Percentiles rank a stretch among this genome's conserved stretches.
phyloP scores from a whole-genome alignment of 30 jellyfish, hydroid and myxozoan genomes.

The Mastigias papua region DNA sequence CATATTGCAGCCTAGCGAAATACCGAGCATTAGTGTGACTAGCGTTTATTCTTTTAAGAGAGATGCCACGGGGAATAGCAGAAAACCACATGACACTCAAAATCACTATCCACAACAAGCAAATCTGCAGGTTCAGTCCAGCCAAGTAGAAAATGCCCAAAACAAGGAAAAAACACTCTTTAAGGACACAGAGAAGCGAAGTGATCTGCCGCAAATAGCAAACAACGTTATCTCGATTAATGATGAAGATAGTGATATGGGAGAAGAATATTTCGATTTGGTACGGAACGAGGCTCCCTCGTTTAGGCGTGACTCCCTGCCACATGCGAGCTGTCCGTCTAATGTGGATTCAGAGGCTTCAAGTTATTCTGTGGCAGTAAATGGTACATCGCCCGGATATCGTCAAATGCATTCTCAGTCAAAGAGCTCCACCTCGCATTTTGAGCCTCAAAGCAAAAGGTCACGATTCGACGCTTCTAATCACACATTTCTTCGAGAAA shows the following conservation, averaged over 20 bases:
- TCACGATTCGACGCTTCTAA: constrained; percentile 46
- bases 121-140: not conserved
- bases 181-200: not conserved
- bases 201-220: not conserved
- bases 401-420: not conserved
- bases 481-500: constrained; percentile 55
- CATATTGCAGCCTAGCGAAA: constrained; percentile 4
- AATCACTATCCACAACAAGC: not conserved
- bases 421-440: not conserved
- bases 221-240: not conserved
- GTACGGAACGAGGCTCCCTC: not conserved
- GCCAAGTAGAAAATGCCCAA: not conserved
- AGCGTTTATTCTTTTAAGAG: constrained; percentile 22
- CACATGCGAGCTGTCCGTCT: not conserved
- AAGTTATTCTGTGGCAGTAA: not conserved
- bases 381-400: not conserved
- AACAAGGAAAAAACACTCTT: not conserved
- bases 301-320: not conserved
- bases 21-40: constrained; percentile 25
- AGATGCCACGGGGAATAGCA: not conserved
- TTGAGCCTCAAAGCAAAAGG: constrained; percentile 42
- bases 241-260: not conserved
- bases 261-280: not conserved
- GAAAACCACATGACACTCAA: not conserved
- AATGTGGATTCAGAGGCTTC: not conserved